A percentile compares a stretch with the other conserved stretches of the same genome.
Conservation (phyloP, 2,113 vertebrate genomes). For the Notechis scutatus region DNA sequence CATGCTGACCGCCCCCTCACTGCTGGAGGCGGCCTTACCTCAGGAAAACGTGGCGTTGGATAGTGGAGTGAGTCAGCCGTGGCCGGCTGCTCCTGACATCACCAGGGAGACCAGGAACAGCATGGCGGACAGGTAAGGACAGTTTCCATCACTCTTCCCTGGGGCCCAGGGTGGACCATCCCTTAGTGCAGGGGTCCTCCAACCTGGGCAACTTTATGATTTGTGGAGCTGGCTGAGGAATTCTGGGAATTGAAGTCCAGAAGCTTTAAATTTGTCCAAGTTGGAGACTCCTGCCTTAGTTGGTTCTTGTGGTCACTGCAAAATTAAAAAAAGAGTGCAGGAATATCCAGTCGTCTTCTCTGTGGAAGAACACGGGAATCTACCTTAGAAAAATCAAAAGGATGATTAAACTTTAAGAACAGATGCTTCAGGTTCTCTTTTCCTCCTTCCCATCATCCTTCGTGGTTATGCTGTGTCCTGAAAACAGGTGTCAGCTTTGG, state of each 20-base stretch:
- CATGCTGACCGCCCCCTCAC: conserved; percentile 79
- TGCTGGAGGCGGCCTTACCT: conserved; percentile 84
- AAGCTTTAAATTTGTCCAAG: too few relatives aligned
- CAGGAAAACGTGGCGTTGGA: conserved; percentile 81
- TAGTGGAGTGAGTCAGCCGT: conserved; percentile 75
- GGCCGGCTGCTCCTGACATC: conserved; percentile 96
- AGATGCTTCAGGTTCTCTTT: neutral
- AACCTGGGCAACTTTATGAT: too few relatives aligned
- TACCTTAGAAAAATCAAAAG: neutral
- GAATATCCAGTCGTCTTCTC: neutral
- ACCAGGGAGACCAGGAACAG: conserved; percentile 93
- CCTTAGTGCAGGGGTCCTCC: too few relatives aligned
- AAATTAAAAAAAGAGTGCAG: neutral
- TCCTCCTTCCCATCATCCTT: neutral
- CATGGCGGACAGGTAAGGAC: conserved; percentile 73
- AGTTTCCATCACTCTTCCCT: neutral
- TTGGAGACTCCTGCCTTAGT: neutral
- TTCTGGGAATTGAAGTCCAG: too few relatives aligned
- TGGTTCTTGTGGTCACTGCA: neutral
- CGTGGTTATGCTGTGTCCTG: too few relatives aligned
- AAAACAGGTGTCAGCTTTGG: neutral
- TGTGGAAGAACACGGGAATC: neutral
- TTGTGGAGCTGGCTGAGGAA: too few relatives aligned
- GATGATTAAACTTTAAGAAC: neutral
- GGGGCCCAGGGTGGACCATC: too few relatives aligned